These are phyloP conservation scores for Corythaeola cristata DNA, from an alignment of 2,113 vertebrate genomes.

Conservation along the genomic window DNA sequence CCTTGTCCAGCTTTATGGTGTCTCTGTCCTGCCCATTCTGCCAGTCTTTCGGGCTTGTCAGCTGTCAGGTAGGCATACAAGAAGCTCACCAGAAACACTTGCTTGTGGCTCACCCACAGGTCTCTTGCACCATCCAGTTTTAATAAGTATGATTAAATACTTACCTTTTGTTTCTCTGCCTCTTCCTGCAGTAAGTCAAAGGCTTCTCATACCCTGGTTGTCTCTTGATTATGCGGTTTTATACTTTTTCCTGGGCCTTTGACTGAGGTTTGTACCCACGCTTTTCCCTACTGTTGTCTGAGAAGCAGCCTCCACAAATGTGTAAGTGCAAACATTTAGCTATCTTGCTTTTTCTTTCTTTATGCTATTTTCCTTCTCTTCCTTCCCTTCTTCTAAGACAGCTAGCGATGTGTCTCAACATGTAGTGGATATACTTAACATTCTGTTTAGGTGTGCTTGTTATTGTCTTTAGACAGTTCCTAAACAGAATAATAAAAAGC, in stretches of 20 bases:
- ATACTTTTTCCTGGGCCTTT: not conserved
- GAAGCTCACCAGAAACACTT: not conserved
- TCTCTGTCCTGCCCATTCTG: not conserved
- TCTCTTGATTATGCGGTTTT: not conserved
- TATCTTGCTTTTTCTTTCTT: not conserved
- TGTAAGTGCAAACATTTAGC: not conserved
- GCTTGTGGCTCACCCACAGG: not conserved
- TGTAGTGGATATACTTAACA: not conserved
- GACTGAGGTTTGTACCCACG: not conserved
- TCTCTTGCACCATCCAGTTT: not conserved
- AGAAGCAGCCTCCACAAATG: not conserved
- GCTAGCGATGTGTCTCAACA: not conserved
- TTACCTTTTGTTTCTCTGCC: not conserved
- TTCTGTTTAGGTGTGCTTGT: not conserved
- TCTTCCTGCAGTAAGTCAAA: not conserved
- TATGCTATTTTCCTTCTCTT: not conserved
- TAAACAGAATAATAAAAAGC: not conserved
- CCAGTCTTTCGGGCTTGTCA: not conserved
- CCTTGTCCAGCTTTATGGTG: not conserved
- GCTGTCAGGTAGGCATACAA: not conserved
- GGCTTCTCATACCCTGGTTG: not conserved
- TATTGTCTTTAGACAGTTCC: not conserved
- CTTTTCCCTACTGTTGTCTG: not conserved
- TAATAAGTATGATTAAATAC: not conserved
- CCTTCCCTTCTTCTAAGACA: not conserved